Conservation (phyloP, 1,140 invertebrate genomes). For the Mizuhopecten yessoensis region DNA sequence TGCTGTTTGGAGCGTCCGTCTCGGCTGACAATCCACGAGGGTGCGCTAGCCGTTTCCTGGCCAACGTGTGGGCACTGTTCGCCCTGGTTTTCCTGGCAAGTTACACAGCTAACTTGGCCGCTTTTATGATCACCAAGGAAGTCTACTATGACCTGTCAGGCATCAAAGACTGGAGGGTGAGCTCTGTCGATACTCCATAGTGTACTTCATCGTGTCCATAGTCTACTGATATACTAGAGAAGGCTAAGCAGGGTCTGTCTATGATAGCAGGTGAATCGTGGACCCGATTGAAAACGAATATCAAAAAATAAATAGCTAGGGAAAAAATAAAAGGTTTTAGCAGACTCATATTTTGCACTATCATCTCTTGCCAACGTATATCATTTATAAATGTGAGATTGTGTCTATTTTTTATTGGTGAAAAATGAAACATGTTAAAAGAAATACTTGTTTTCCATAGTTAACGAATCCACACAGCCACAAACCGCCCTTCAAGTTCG, state of each 20-base stretch:
- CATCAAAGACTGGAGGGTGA: constrained; percentile 92
- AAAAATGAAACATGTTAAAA: background rate
- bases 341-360: background rate
- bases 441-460: constrained; percentile 80
- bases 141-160: constrained; percentile 97
- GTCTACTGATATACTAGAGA: too few species aligned
- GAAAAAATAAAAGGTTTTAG: too few species aligned
- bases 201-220: too few species aligned
- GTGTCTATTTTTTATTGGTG: background rate
- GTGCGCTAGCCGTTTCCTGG: constrained; percentile 96
- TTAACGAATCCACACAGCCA: constrained; percentile 92
- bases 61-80: constrained; percentile 99
- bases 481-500: constrained; percentile 97
- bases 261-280: background rate
- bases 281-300: background rate
- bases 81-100: constrained; percentile 87
- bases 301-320: background rate
- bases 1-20: constrained; percentile 98
- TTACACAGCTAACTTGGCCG: constrained; percentile 88
- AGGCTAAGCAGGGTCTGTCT: background rate
- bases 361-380: background rate
- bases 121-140: constrained; percentile 99
- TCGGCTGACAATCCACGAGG: constrained; percentile 97
- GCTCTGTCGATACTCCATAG: background rate
- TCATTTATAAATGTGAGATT: background rate